Evolutionary conservation across 2,113 vertebrate species (phyloP).

Genomic region (Chionomys nivalis): DNA sequence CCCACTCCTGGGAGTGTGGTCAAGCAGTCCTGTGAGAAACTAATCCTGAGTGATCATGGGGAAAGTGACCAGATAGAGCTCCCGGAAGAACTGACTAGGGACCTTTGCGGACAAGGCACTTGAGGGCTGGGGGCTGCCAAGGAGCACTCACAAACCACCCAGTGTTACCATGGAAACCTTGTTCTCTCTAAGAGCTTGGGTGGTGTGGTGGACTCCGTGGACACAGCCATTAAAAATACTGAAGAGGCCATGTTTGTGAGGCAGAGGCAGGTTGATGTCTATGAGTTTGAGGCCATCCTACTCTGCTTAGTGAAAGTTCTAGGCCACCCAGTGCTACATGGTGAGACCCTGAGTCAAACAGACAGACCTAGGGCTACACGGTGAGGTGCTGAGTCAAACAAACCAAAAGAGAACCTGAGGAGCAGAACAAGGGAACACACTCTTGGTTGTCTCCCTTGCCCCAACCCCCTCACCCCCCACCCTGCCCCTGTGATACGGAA

Average conservation of each 20-base stretch:
- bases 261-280: not conserved
- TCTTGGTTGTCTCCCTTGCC: not conserved
- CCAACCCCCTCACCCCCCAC: fast-evolving
- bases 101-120: not conserved
- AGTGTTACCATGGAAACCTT: not conserved
- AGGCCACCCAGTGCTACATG: not conserved
- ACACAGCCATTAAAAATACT: not conserved
- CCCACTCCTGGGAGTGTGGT: not conserved
- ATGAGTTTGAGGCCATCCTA: not conserved
- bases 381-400: not conserved
- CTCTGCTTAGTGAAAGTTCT: not conserved
- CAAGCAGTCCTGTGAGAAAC: not conserved
- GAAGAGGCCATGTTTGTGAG: not conserved
- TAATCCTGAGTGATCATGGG: not conserved
- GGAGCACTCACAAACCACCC: not conserved
- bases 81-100: not conserved
- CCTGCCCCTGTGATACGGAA: not conserved
- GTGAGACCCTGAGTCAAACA: not conserved
- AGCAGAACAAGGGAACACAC: fast-evolving
- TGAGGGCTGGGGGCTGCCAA: not conserved
- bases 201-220: not conserved
- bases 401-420: not conserved
- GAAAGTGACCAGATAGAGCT: not conserved
- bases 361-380: not conserved
- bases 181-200: not conserved